These are phyloP conservation scores for Masticophis lateralis DNA, from an alignment of 2,797 vertebrate genomes.

Conservation along the genomic window DNA sequence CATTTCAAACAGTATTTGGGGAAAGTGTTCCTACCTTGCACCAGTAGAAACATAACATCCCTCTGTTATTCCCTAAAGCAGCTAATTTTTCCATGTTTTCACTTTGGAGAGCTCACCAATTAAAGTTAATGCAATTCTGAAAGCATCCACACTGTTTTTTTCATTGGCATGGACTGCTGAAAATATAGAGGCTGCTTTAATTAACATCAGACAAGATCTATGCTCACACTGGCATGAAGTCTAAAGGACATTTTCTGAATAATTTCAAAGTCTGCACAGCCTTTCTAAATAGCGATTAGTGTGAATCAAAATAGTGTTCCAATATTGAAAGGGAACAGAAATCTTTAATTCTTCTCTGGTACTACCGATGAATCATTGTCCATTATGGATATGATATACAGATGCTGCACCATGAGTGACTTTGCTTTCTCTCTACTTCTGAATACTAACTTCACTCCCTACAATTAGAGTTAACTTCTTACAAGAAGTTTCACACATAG, in stretches of 20 bases:
- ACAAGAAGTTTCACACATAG: neutral
- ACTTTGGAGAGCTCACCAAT: neutral
- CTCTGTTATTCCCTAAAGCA: neutral
- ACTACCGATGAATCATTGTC: neutral
- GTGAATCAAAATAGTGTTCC: neutral
- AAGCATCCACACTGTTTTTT: neutral
- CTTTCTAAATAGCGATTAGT: neutral
- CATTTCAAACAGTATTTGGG: neutral
- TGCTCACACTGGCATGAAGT: neutral
- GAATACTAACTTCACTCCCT: neutral
- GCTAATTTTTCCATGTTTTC: neutral
- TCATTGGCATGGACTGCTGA: neutral
- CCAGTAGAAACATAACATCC: neutral
- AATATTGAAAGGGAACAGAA: neutral
- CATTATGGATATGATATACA: neutral
- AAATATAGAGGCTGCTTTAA: neutral
- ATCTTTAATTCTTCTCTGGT: neutral
- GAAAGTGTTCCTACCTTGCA: neutral
- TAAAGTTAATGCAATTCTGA: neutral
- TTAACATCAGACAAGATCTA: neutral
- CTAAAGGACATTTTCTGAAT: neutral
- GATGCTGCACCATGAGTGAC: neutral
- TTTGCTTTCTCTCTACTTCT: neutral
- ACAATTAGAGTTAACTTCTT: slow-evolving; percentile 27
- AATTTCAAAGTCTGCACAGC: neutral